Evolutionary conservation across 2,797 vertebrate genomes (phyloP).

Genomic region (Sciaenops ocellatus): DNA sequence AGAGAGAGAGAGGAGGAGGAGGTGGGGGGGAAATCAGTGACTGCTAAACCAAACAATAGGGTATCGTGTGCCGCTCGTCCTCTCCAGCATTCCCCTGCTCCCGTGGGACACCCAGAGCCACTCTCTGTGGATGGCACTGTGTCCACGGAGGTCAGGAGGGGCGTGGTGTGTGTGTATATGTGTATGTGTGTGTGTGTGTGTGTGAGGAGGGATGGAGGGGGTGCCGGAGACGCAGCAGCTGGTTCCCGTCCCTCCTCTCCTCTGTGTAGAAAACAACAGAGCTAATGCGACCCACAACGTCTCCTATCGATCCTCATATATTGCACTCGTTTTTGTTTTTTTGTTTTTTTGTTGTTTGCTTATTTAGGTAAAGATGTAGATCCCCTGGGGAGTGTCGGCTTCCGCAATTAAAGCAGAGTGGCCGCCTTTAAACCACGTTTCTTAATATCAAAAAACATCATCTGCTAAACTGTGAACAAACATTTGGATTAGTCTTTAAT

Average conservation of each 20-base stretch:
- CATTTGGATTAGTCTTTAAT: neutral
- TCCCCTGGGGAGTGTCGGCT: slow-evolving; percentile 43
- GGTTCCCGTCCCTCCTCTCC: slow-evolving; percentile 75
- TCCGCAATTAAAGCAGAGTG: slow-evolving; percentile 46
- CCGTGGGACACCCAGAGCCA: slow-evolving; percentile 76
- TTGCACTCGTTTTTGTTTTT: slow-evolving; percentile 33
- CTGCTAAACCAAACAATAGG: slow-evolving; percentile 84
- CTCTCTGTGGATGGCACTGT: slow-evolving; percentile 78
- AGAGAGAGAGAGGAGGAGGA: slow-evolving; percentile 1
- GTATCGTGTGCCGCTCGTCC: slow-evolving; percentile 85
- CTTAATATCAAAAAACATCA: slow-evolving; percentile 16
- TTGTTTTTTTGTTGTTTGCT: slow-evolving; percentile 63
- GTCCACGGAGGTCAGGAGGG: slow-evolving; percentile 79
- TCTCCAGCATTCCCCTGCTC: slow-evolving; percentile 79
- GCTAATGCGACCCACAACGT: slow-evolving; percentile 67
- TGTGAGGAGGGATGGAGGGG: slow-evolving; percentile 21
- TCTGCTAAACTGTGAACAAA: slow-evolving; percentile 14
- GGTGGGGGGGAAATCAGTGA: slow-evolving; percentile 70
- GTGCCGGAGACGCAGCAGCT: slow-evolving; percentile 76
- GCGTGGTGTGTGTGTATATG: slow-evolving; percentile 50
- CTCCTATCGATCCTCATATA: slow-evolving; percentile 72
- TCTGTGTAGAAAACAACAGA: slow-evolving; percentile 67
- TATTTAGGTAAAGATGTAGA: slow-evolving; percentile 63
- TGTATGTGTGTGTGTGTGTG: slow-evolving; percentile 32
- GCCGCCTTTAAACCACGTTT: slow-evolving; percentile 18